phyloP scores from a whole-genome alignment of 2,888 invertebrate species.

The Caenorhabditis sp. region DNA sequence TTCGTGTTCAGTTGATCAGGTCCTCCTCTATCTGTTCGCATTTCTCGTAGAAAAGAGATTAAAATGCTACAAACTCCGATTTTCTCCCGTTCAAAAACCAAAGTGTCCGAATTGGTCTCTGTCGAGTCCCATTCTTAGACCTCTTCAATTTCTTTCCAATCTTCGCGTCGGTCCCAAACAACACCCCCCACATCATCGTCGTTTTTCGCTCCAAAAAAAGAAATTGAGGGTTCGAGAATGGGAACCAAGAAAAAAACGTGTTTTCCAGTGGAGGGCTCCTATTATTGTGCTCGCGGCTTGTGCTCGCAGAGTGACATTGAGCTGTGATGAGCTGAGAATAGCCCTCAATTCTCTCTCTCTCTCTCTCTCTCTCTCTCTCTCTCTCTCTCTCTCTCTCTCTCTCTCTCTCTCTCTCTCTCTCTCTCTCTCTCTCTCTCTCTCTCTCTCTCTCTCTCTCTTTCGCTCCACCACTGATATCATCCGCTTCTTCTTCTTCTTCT shows the following conservation, averaged over 20 bases:
- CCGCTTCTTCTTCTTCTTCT: background rate
- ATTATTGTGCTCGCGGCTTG: background rate
- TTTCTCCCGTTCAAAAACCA: too few relatives aligned
- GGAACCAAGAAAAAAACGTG: constrained; percentile 16
- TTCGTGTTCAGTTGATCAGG: too few relatives aligned
- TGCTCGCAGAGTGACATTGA: constrained; percentile 43
- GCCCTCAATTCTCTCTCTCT: too few relatives aligned
- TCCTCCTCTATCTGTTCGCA: too few relatives aligned
- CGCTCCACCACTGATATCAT: background rate
- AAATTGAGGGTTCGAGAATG: background rate
- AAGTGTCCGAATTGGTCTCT: too few relatives aligned
- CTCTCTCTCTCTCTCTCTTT: background rate
- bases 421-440: background rate
- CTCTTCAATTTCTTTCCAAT: too few relatives aligned
- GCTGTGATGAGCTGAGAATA: constrained; percentile 18
- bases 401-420: too few relatives aligned
- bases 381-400: constrained; percentile 17
- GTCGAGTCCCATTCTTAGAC: too few relatives aligned
- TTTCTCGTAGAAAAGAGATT: too few relatives aligned
- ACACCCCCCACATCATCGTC: constrained; percentile 17
- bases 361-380: too few relatives aligned
- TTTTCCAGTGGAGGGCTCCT: background rate
- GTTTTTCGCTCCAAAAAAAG: background rate
- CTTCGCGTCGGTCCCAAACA: constrained; percentile 7
- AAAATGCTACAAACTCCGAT: too few relatives aligned